Conservation (phyloP, 2,113 vertebrate species). For the Rhabdornis inornatus region DNA sequence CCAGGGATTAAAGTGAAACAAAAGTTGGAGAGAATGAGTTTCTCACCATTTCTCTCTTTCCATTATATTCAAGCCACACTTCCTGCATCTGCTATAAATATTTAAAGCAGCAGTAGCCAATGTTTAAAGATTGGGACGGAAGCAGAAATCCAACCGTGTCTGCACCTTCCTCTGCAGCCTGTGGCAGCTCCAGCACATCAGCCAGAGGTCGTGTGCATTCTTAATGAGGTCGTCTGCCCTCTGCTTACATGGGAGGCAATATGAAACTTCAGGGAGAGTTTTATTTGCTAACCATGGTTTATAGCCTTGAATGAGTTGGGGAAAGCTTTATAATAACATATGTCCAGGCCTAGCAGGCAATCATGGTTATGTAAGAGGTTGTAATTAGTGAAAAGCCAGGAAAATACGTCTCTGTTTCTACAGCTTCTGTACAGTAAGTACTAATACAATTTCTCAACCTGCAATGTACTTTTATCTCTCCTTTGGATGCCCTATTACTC, state of each 20-base stretch:
- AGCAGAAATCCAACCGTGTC: slow-evolving; percentile 45
- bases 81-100: slow-evolving; percentile 66
- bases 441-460: background rate
- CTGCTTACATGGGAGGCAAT: background rate
- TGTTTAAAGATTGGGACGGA: slow-evolving; percentile 31
- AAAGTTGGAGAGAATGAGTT: background rate
- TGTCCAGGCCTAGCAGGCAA: background rate
- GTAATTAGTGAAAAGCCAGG: background rate
- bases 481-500: background rate
- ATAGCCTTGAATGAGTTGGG: background rate
- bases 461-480: background rate
- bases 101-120: slow-evolving; percentile 66
- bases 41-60: background rate
- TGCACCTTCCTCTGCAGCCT: background rate
- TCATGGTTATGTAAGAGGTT: background rate
- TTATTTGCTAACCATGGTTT: background rate
- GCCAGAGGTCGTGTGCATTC: slow-evolving; percentile 39
- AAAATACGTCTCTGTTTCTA: background rate
- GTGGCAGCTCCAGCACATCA: background rate
- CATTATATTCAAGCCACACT: slow-evolving; percentile 54
- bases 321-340: background rate
- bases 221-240: slow-evolving; percentile 1
- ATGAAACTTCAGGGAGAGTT: background rate
- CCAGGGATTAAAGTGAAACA: slow-evolving; percentile 49
- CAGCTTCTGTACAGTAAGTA: background rate